Base-by-base conservation (phyloP, 2,113 vertebrate genomes). In the Anolis sagrei region DNA sequence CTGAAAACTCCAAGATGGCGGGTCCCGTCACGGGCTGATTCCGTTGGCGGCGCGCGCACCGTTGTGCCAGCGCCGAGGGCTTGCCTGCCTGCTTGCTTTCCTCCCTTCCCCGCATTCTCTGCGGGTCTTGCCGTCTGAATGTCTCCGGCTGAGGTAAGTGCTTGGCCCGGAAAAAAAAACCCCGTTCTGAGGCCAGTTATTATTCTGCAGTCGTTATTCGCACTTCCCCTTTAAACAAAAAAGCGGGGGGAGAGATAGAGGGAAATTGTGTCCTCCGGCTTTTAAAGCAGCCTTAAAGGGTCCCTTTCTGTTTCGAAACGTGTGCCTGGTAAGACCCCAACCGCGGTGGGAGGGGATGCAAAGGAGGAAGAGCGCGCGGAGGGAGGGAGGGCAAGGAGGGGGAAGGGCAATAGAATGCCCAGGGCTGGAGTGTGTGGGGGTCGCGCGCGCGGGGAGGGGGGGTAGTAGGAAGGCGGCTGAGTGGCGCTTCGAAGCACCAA, bases 1-100 rank as follows among this genome's bases (percentile, higher is more conserved):
- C 91, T 76, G 91, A 94, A 91, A 91, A 85, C 90, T 92, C 87
- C 93, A 94, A 94, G 90, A 93, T 94, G 93, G 93, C 93, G 92
- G 92, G 91, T 87, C 86, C 93, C 92, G 86, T 94, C 89, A 91
- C 87, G 54, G 92, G 90, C 92, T 94, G 92, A 93, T 80, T 88
- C 89, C 88, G 89, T 89, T 48, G 70, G 61, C 76, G 4, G 27
- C 19, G 2, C 25, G 2, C 8, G 51, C 61, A 23, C 72, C 7
- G 19, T 7, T 61, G 5, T 14, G 39, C 39, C 51, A 54, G 13
- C 7, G 34, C 76, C 82, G 5, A 61, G 8, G 70, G 83, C 16
- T 61, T 48, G 1, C n/a, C 66, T 70, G 13, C 29, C 49, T 44
- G 39, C 39, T 10, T 51, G 49, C 49, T 6, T 51, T 11, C 49